Conservation (phyloP, 2,888 invertebrate genomes). For the Uloborus plumipes region DNA sequence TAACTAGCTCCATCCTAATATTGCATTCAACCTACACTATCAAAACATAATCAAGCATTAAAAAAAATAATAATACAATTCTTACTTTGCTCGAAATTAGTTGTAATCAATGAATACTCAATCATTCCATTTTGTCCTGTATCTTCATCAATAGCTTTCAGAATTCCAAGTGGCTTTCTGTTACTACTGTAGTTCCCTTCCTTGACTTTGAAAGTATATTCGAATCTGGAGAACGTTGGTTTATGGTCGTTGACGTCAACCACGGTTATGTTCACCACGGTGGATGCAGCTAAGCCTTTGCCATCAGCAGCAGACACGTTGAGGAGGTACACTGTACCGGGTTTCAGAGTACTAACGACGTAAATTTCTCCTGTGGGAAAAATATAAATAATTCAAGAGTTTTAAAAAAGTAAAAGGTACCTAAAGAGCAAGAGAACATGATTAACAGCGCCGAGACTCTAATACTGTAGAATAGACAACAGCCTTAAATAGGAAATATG, state of each 20-base stretch:
- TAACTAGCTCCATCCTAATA: no score
- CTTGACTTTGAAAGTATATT: slow-evolving; percentile 85
- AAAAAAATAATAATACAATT: not conserved
- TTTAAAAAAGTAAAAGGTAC: no score
- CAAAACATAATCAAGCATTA: not conserved
- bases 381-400: no score
- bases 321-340: slow-evolving; percentile 71
- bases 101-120: slow-evolving; percentile 75
- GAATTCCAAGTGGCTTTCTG: slow-evolving; percentile 78
- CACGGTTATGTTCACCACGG: slow-evolving; percentile 80
- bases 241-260: slow-evolving; percentile 82
- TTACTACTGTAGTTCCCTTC: slow-evolving; percentile 81
- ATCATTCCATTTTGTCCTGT: slow-evolving; percentile 85
- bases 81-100: slow-evolving; percentile 62
- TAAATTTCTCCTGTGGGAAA: slow-evolving; percentile 67
- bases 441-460: no score
- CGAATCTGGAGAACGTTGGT: slow-evolving; percentile 84
- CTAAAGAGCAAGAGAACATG: no score
- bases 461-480: no score
- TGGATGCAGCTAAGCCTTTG: slow-evolving; percentile 79
- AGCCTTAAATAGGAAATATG: no score
- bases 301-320: slow-evolving; percentile 84
- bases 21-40: no score
- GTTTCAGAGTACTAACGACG: slow-evolving; percentile 67
- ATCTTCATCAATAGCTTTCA: slow-evolving; percentile 85